Base-by-base conservation (phyloP, 2,888 invertebrate genomes). In the Amiota communis region DNA sequence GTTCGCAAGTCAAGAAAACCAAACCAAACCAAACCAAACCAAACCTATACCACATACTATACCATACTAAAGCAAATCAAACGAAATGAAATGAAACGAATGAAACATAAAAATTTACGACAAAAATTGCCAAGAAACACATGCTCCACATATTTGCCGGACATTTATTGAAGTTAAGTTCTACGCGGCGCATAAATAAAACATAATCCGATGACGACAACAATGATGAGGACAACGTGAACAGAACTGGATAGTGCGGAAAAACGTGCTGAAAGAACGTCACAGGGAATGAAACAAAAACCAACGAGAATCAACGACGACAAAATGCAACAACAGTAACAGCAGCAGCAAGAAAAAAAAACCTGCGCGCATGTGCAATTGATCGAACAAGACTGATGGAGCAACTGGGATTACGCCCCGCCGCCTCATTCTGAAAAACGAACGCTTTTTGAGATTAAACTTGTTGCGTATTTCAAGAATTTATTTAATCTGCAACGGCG, bases 151-250 rank as follows among this genome's bases (percentile, higher is more conserved):
- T 89, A 88, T 88, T 88, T 88, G 86, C 86, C 84, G 88, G 90
- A 89, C 90, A 88, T 89, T 89, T 89, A 90, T 90, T 89, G 89
- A 83, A 89, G 90, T 88, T 89, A 90, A 89, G 88, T 89, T 90
- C 88, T 86, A 85, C 82, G 82, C 80, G 87, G 87, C 85, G 88
- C 89, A 89, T 89, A 89, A 89, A 89, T 89, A 89, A 89, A 90
- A 89, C 89, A 90, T 90, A 89, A 88, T 89, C 88, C 88, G 81
- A 81, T 78, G 72, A 46, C 78, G 77, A 64, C 20, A 51, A 51
- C 48, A 61, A 23, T 23, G 77, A 81, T 77, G 68, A 68, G 74
- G 68, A 71, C 56, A 49, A 0, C 53, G 70, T 20, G 61, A 75
- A 63, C 51, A n/a, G 69, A 15, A 64, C 12, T 36, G 46, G 11